A percentile compares a stretch with the other conserved stretches of the same genome.
These are phyloP conservation scores for Leptinotarsa rubiginosa DNA, from an alignment of 2,888 invertebrate species.

Conservation along the genomic window DNA sequence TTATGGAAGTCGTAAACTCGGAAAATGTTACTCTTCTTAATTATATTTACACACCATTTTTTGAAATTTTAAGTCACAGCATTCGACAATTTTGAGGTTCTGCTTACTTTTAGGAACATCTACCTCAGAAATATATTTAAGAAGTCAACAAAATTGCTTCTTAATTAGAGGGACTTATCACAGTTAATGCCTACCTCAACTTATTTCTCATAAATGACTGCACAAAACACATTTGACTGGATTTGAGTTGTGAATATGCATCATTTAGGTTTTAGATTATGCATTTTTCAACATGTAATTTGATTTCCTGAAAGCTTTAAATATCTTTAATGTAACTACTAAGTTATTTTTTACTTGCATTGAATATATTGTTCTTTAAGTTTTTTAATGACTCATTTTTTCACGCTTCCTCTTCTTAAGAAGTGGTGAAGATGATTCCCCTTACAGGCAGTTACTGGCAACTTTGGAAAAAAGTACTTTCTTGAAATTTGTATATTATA, in stretches of 20 bases:
- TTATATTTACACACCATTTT: no score
- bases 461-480: background rate
- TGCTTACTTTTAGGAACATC: no score
- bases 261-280: background rate
- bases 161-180: no score
- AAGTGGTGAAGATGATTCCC: background rate
- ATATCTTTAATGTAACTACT: constrained; percentile 19
- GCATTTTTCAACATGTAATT: constrained; percentile 22
- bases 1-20: no score
- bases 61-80: no score
- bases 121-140: no score
- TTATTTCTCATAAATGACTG: background rate
- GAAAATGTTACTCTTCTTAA: no score
- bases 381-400: background rate
- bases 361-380: background rate
- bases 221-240: background rate
- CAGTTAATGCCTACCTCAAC: no score
- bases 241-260: background rate
- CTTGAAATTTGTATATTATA: no score
- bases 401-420: background rate
- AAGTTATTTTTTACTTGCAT: background rate
- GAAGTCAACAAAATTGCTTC: no score
- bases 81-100: no score
- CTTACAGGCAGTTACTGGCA: background rate
- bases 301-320: constrained; percentile 40